phyloP scores from a whole-genome alignment of 2,888 invertebrate genomes.

The Blastobasis adustella region DNA sequence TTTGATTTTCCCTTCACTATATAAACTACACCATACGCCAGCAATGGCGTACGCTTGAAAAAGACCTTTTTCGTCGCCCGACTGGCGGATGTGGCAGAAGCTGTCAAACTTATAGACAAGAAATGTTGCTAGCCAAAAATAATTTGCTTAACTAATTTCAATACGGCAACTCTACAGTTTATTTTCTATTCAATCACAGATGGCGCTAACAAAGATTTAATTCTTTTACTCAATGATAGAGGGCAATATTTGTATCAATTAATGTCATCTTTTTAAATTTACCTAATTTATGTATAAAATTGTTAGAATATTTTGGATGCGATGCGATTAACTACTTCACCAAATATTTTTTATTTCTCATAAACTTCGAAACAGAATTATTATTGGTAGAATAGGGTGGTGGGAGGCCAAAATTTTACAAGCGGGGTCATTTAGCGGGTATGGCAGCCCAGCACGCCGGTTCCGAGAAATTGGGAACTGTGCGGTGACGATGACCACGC shows the following conservation, averaged over 20 bases:
- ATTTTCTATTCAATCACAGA: conserved; percentile 3
- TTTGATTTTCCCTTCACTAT: conserved; percentile 82
- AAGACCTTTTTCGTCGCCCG: conserved; percentile 69
- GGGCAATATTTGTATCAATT: not conserved
- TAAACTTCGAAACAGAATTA: not conserved
- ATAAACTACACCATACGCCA: conserved; percentile 85
- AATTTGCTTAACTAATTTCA: too few relatives aligned
- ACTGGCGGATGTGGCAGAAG: conserved; percentile 50
- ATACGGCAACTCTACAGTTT: too few relatives aligned
- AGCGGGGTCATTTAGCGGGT: conserved; percentile 1
- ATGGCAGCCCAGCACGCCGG: conserved; percentile 9
- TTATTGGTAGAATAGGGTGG: not conserved
- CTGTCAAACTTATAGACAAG: conserved; percentile 43
- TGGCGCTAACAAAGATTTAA: conserved; percentile 6
- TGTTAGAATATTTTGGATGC: too few relatives aligned
- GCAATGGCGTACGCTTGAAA: conserved; percentile 91
- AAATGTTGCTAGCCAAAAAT: conserved; percentile 23
- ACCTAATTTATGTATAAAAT: too few relatives aligned
- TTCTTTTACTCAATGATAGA: conserved; percentile 1
- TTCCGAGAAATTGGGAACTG: conserved; percentile 14
- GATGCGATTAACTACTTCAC: too few relatives aligned
- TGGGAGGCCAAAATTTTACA: conserved; percentile 8
- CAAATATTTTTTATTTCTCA: too few relatives aligned
- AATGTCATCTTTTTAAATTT: too few relatives aligned
- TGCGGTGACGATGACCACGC: conserved; percentile 8